Evolutionary conservation across 2,113 vertebrate genomes (phyloP).

Genomic region (Crotalus horridus): DNA sequence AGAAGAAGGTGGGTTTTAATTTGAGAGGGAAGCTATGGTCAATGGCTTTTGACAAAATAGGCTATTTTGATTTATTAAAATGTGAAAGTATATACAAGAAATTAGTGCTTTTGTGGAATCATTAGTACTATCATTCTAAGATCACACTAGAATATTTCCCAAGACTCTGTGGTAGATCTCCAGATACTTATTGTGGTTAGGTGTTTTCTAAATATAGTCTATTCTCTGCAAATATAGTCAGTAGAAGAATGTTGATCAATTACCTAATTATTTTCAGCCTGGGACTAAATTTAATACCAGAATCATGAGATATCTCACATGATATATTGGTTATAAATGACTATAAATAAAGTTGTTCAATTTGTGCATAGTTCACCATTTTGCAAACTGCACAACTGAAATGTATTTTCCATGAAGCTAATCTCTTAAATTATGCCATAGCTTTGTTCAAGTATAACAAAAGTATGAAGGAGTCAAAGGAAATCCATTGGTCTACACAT

Average conservation of each 20-base stretch:
- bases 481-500: not conserved
- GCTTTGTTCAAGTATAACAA: not conserved
- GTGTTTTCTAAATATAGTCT: not conserved
- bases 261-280: not conserved
- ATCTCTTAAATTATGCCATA: conserved; percentile 8
- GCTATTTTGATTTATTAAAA: not conserved
- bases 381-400: conserved; percentile 19
- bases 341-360: not conserved
- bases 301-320: conserved; percentile 26
- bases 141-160: conserved; percentile 24
- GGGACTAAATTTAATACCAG: not conserved
- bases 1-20: not conserved
- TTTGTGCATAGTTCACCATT: not conserved
- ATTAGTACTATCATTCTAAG: not conserved
- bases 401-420: conserved; percentile 25
- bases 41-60: not conserved
- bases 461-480: not conserved
- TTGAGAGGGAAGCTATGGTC: not conserved
- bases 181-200: conserved; percentile 3
- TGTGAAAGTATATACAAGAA: not conserved
- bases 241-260: not conserved
- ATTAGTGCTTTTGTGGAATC: not conserved
- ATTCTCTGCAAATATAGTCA: not conserved
- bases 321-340: conserved; percentile 18
- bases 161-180: not conserved